These are phyloP conservation scores for Hylaeus anthracinus DNA, from an alignment of 1,140 invertebrate species.

Conservation along the genomic window DNA sequence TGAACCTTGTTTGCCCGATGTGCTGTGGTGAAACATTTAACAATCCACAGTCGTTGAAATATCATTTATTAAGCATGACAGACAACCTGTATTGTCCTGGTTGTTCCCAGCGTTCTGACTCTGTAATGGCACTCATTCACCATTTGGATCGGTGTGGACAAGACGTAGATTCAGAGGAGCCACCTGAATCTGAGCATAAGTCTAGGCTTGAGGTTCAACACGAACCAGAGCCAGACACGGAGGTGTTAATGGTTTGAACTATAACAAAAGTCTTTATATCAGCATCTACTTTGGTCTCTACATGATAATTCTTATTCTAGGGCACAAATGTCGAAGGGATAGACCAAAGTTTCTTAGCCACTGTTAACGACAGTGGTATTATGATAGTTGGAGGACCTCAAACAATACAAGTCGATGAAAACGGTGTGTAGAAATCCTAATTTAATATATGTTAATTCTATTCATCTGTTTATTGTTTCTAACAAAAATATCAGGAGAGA, in stretches of 20 bases:
- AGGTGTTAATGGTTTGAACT: conserved; percentile 46
- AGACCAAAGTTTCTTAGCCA: conserved; percentile 71
- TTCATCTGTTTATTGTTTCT: conserved; percentile 42
- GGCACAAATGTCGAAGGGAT: conserved; percentile 63
- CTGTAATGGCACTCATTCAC: conserved; percentile 80
- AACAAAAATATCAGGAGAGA: conserved; percentile 68
- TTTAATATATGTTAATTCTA: conserved; percentile 23
- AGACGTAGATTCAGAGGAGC: conserved; percentile 5
- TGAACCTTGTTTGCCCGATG: conserved; percentile 83
- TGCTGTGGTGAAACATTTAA: conserved; percentile 84
- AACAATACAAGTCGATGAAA: conserved; percentile 75
- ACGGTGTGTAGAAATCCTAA: conserved; percentile 68
- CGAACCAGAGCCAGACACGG: conserved; percentile 34
- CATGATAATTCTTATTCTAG: conserved; percentile 46
- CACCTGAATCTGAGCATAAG: conserved; percentile 6
- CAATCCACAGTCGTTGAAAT: conserved; percentile 81
- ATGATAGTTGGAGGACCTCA: conserved; percentile 73
- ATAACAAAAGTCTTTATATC: too few relatives aligned
- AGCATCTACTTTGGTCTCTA: neutral
- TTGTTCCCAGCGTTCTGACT: conserved; percentile 81
- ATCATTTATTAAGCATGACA: conserved; percentile 83
- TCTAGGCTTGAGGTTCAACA: conserved; percentile 1
- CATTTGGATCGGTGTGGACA: conserved; percentile 80
- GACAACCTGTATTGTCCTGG: conserved; percentile 83
- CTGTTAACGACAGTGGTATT: conserved; percentile 72